Evolutionary conservation across 2,113 vertebrate species (phyloP).

Genomic region (Martes martes): DNA sequence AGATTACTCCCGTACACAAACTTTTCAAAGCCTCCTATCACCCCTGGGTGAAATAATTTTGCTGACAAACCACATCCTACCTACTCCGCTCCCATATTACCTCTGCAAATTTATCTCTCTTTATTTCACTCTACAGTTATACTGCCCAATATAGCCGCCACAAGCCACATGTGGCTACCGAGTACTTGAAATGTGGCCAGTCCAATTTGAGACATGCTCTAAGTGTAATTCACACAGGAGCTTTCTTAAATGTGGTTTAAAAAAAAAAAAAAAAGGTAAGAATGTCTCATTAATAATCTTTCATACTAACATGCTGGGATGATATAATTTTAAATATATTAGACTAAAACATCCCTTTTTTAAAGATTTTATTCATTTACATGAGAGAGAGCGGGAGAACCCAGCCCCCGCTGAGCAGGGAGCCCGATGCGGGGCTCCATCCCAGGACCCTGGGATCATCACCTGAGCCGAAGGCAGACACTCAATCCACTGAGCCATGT

Average conservation of each 20-base stretch:
- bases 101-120: neutral
- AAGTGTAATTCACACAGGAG: neutral
- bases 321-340: neutral
- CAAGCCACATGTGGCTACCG: neutral
- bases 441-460: neutral
- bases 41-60: neutral
- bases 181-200: neutral
- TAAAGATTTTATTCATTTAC: neutral
- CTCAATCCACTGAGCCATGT: neutral
- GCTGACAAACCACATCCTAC: neutral
- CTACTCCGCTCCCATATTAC: neutral
- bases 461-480: neutral
- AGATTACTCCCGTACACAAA: neutral
- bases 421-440: fast-evolving
- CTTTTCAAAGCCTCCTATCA: neutral
- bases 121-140: neutral
- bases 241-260: neutral
- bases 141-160: neutral
- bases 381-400: neutral
- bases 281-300: neutral
- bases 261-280: neutral
- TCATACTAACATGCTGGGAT: neutral
- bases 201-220: neutral
- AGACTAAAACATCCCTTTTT: neutral
- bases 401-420: too few relatives aligned